Conservation (phyloP, 2,797 vertebrate species). For the Tarsius wallacei region DNA sequence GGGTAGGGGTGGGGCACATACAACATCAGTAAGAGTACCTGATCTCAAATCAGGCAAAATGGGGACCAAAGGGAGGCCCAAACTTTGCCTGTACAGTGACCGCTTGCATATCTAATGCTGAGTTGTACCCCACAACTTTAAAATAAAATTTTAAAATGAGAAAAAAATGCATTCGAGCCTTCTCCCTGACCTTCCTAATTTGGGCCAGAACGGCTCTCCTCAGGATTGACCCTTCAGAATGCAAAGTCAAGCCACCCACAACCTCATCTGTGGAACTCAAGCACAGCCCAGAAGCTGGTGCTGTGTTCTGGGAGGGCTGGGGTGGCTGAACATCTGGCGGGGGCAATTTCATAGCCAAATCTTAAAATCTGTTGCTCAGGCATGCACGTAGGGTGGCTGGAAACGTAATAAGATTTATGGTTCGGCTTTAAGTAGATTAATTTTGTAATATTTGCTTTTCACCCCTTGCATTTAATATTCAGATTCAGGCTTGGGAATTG, state of each 20-base stretch:
- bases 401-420: slow-evolving; percentile 58
- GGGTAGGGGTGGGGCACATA: no score
- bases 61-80: no score
- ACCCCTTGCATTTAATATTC: slow-evolving; percentile 50
- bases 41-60: no score
- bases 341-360: background rate
- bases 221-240: background rate
- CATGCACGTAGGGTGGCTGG: background rate
- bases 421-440: slow-evolving; percentile 71
- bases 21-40: no score
- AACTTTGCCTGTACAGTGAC: no score
- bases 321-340: background rate
- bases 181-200: background rate
- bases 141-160: no score
- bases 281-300: background rate
- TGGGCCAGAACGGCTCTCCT: background rate
- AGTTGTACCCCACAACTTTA: no score
- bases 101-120: no score
- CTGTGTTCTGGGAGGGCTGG: background rate
- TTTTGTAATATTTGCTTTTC: slow-evolving; percentile 70
- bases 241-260: background rate
- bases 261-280: background rate
- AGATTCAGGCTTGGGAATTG: slow-evolving; percentile 21
- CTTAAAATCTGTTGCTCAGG: slow-evolving; percentile 71
- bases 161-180: background rate